These are phyloP conservation scores for Lophotis ruficrista DNA, from an alignment of 2,113 vertebrate species.

Conservation along the genomic window DNA sequence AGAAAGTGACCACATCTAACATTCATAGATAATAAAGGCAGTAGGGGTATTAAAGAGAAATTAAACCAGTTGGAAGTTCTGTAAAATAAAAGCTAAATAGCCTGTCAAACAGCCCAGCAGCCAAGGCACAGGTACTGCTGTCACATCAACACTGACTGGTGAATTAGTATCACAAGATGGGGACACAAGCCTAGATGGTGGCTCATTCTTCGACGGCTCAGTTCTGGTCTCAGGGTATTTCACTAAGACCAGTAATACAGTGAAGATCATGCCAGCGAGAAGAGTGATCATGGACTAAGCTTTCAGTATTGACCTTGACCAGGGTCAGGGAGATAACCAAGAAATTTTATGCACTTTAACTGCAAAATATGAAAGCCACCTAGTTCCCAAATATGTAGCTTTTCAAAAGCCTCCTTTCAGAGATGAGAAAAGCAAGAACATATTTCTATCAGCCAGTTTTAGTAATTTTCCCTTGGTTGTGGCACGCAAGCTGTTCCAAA, in stretches of 20 bases:
- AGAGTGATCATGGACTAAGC: not conserved
- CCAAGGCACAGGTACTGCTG: not conserved
- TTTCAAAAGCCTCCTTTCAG: not conserved
- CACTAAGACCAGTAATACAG: not conserved
- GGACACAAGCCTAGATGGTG: not conserved
- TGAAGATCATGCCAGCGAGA: not conserved
- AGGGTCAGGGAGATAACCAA: not conserved
- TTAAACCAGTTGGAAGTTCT: not conserved
- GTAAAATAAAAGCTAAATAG: not conserved
- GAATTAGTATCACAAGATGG: not conserved
- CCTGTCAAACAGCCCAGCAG: not conserved
- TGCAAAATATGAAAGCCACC: not conserved
- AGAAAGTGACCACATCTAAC: not conserved
- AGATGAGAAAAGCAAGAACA: not conserved
- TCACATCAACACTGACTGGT: not conserved
- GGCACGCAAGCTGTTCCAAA: not conserved
- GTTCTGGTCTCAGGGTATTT: not conserved
- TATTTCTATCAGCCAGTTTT: not conserved
- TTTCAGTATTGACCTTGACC: not conserved
- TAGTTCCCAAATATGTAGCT: not conserved
- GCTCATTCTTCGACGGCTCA: not conserved
- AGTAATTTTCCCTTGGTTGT: not conserved
- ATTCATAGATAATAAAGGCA: not conserved
- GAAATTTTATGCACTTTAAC: not conserved
- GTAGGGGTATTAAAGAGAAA: not conserved